phyloP scores from a whole-genome alignment of 2,113 vertebrate genomes.

The Rhinichthys klamathensis region DNA sequence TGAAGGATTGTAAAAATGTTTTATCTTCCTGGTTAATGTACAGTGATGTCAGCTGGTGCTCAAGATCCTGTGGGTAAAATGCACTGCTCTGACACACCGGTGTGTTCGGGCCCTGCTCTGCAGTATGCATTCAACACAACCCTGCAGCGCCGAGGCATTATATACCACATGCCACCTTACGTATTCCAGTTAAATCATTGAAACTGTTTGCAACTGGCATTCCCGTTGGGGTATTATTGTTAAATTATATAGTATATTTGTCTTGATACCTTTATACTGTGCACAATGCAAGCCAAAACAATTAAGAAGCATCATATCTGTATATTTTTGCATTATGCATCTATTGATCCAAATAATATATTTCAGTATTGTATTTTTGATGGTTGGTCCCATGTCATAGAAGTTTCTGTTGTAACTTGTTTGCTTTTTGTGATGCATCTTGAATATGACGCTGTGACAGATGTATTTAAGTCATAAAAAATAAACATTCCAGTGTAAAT shows the following conservation, averaged over 20 bases:
- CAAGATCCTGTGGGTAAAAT: slow-evolving; percentile 36
- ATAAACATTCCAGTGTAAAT: slow-evolving; percentile 52
- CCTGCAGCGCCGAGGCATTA: slow-evolving; percentile 19
- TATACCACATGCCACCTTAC: neutral
- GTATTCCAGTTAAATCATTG: slow-evolving; percentile 14
- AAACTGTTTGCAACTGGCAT: slow-evolving; percentile 29
- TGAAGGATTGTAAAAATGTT: slow-evolving; percentile 24
- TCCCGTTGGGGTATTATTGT: slow-evolving; percentile 43
- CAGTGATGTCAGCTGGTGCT: slow-evolving; percentile 49
- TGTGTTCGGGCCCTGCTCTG: slow-evolving; percentile 12
- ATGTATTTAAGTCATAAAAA: slow-evolving; percentile 49
- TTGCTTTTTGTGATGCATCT: slow-evolving; percentile 51
- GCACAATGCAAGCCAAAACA: slow-evolving; percentile 57
- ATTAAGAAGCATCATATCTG: slow-evolving; percentile 52
- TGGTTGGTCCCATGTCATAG: slow-evolving; percentile 41
- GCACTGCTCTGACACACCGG: slow-evolving; percentile 43
- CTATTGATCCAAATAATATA: slow-evolving; percentile 50
- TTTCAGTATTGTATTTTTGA: slow-evolving; percentile 54
- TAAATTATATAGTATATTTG: slow-evolving; percentile 42
- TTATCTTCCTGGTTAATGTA: slow-evolving; percentile 44
- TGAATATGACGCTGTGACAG: slow-evolving; percentile 45
- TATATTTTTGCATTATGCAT: slow-evolving; percentile 61
- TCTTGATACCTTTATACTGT: slow-evolving; percentile 54
- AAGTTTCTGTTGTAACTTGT: slow-evolving; percentile 46
- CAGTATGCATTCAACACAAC: slow-evolving; percentile 33